Evolutionary conservation across 1,140 invertebrate species (phyloP).

Genomic region (Teleogryllus occipitalis): DNA sequence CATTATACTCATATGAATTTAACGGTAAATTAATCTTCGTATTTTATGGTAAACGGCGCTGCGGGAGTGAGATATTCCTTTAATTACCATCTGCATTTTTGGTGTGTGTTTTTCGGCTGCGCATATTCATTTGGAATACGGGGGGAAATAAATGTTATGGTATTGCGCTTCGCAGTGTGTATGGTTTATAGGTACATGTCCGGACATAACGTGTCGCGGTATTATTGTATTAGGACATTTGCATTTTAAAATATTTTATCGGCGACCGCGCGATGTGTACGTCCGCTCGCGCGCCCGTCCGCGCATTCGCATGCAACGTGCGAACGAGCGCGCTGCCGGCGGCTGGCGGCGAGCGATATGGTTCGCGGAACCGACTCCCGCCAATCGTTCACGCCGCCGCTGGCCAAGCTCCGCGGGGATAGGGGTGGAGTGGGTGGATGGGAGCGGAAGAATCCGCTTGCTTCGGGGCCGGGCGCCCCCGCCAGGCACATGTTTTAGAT

Average conservation of each 20-base stretch:
- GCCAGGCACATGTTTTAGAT: no score
- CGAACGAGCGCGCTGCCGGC: no score
- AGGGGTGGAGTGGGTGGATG: no score
- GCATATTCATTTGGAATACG: neutral
- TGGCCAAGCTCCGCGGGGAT: no score
- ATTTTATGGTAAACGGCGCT: neutral
- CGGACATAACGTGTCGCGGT: neutral
- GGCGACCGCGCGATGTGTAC: neutral
- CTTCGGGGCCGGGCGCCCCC: no score
- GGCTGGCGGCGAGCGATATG: no score
- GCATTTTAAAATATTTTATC: neutral
- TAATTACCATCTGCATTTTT: neutral
- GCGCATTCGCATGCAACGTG: no score
- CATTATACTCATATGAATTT: neutral
- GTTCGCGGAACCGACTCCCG: no score
- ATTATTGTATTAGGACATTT: neutral
- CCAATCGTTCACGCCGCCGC: no score
- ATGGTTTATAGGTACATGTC: neutral
- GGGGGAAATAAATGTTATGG: no score
- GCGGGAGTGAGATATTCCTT: neutral
- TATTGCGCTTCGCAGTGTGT: neutral
- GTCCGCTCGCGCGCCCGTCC: no score
- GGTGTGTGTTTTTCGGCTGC: neutral
- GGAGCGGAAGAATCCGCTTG: no score
- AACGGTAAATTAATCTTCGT: neutral